Conservation (phyloP, 2,797 vertebrate species). For the Melanotaenia pygmaea region DNA sequence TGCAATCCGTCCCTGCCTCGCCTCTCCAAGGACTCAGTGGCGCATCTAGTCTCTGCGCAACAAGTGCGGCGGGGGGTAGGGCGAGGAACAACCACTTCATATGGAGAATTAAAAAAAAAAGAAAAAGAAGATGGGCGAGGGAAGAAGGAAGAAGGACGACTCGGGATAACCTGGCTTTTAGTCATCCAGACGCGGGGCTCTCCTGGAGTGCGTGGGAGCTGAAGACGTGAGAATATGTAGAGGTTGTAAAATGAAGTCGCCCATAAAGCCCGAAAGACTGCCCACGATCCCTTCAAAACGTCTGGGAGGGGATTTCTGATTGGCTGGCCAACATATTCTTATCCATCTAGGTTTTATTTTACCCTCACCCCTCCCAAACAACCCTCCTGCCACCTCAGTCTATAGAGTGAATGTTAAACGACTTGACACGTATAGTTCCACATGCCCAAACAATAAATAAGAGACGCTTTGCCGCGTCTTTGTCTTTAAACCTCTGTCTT, state of each 20-base stretch:
- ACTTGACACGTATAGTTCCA: constrained; percentile 5
- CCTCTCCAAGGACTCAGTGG: constrained; percentile 65
- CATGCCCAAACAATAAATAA: constrained; percentile 4
- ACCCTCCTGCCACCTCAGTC: not conserved
- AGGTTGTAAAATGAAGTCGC: constrained; percentile 57
- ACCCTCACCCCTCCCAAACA: constrained; percentile 13
- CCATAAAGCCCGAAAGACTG: constrained; percentile 62
- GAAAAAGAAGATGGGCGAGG: constrained; percentile 12
- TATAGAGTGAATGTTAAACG: constrained; percentile 12
- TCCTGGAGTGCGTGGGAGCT: constrained; percentile 14
- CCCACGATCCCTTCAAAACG: constrained; percentile 81
- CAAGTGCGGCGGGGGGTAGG: constrained; percentile 78
- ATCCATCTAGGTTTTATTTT: constrained; percentile 48
- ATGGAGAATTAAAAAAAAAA: not conserved
- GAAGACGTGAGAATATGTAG: constrained; percentile 37
- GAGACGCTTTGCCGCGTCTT: constrained; percentile 16
- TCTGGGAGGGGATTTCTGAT: constrained; percentile 73
- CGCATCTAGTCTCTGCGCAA: constrained; percentile 77
- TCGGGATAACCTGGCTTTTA: constrained; percentile 10
- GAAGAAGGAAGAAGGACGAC: constrained; percentile 49
- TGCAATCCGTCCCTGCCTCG: constrained; percentile 64
- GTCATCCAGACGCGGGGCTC: constrained; percentile 18
- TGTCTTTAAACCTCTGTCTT: constrained; percentile 35
- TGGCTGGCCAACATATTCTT: constrained; percentile 67
- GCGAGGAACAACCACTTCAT: constrained; percentile 47